Conservation (phyloP, 1,140 invertebrate genomes). For the Medauroidea extradentata region DNA sequence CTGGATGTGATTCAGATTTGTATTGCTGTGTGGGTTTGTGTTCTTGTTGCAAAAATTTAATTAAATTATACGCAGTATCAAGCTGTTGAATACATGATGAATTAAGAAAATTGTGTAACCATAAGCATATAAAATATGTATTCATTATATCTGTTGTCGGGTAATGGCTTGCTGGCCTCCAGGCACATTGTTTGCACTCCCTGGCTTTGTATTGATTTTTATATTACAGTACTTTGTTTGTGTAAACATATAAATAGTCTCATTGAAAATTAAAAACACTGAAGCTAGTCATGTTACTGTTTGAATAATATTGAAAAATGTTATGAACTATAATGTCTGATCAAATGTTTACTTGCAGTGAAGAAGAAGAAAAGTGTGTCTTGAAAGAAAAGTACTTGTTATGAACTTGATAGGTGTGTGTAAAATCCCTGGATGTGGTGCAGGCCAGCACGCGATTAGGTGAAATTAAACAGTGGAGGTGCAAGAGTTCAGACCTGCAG, state of each 20-base stretch:
- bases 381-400: constrained; percentile 9
- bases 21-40: no score
- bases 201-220: constrained; percentile 14
- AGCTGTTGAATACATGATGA: no score
- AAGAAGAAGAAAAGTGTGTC: constrained; percentile 17
- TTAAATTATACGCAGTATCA: no score
- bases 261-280: not conserved
- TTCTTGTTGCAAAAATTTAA: no score
- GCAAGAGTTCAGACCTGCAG: no score
- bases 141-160: no score
- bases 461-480: no score
- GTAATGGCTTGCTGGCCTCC: constrained; percentile 28
- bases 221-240: constrained; percentile 1
- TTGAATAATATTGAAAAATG: not conserved
- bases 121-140: no score
- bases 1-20: no score
- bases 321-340: not conserved
- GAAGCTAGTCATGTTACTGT: constrained; percentile 1
- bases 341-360: constrained; percentile 12
- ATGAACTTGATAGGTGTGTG: not conserved
- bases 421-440: no score
- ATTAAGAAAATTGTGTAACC: no score
- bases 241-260: not conserved
- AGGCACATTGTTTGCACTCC: constrained; percentile 41
- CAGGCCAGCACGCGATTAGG: no score